Percentiles rank a stretch among this genome's conserved stretches.
Conservation (phyloP, 2,888 invertebrate species). For the Drosophila robusta region DNA sequence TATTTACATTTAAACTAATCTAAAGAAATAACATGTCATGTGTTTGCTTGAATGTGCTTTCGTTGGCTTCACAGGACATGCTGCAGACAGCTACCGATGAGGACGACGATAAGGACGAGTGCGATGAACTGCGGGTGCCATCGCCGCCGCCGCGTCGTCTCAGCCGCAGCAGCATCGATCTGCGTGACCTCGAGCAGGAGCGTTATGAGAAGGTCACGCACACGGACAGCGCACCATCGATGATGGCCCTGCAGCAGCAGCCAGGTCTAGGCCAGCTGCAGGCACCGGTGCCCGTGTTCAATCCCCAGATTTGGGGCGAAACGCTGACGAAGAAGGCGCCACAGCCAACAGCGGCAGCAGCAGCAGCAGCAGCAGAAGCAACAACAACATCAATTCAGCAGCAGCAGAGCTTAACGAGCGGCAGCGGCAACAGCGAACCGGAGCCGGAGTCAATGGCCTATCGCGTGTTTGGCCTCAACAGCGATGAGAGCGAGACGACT, state of each 20-base stretch:
- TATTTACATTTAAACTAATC: background rate
- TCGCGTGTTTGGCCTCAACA: conserved; percentile 74
- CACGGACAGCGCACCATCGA: conserved; percentile 85
- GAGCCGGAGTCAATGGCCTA: conserved; percentile 71
- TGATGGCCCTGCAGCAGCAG: conserved; percentile 84
- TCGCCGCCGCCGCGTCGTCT: conserved; percentile 85
- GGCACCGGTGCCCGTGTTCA: conserved; percentile 65
- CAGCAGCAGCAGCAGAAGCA: conserved; percentile 5
- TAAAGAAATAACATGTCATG: conserved; percentile 3
- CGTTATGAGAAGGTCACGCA: conserved; percentile 85
- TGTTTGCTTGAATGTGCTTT: conserved; percentile 11
- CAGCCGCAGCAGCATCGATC: conserved; percentile 85
- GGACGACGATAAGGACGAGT: conserved; percentile 84
- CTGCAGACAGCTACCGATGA: conserved; percentile 83
- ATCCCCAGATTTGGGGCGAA: conserved; percentile 79
- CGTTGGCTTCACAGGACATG: conserved; percentile 76
- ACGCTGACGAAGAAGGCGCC: conserved; percentile 39
- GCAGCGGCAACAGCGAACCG: conserved; percentile 74
- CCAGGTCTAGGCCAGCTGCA: conserved; percentile 53
- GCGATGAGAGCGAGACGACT: conserved; percentile 81
- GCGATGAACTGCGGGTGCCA: conserved; percentile 85
- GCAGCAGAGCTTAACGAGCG: conserved; percentile 68
- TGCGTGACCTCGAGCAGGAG: conserved; percentile 85
- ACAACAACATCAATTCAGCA: conserved; percentile 30
- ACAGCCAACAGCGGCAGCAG: conserved; percentile 7